Evolutionary conservation across 2,113 vertebrate genomes (phyloP), one percentile per base, ranked within the genome.

Genomic region (Cervus canadensis): DNA sequence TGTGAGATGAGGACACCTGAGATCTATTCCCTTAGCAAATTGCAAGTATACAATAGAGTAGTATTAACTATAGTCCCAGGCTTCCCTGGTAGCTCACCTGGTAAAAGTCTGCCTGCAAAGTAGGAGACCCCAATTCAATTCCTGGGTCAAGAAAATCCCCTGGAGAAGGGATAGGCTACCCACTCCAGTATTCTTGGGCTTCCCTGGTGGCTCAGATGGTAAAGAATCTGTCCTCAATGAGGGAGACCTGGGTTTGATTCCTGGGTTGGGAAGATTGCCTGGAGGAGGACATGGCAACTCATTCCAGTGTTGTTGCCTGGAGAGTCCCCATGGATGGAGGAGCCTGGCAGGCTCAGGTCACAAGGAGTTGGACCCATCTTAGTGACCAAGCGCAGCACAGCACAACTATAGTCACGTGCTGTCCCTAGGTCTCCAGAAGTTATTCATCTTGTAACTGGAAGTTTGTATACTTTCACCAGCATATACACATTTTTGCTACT

Each of bases 221-320:
- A 33, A 64, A 33, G 14, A 33, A 64, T 64, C 30, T 3, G 6
- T 14, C 30, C 1, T 33, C 14, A 64, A 33, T 3, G 0, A 0
- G 14, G 60, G 6, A 33, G 30, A 64, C 60, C 60, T 16, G 6
- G 14, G 60, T 64, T 64, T 64, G 30, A 33, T 64, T 15, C 60
- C 60, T 64, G 60, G 30, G 60, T 64, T 64, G 14, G 30, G 30
- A 64, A 64, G 6, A 64, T 64, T 1, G 3, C 60, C 3, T 64
- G 60, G 30, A 64, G 60, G 60, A 16, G 30, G 30, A 64, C 60
- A 33, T 33, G 30, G 30, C 60, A 64, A 33, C 60, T 16, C 60
- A 64, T 30, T 64, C 14, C 60, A 64, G 60, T 64, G 36, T 71
- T 71, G 19, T 71, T 36, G n/a, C n/a, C 64, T 71, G 64, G 19